phyloP scores from a whole-genome alignment of 2,888 invertebrate species.

The Callyntrura sp. region DNA sequence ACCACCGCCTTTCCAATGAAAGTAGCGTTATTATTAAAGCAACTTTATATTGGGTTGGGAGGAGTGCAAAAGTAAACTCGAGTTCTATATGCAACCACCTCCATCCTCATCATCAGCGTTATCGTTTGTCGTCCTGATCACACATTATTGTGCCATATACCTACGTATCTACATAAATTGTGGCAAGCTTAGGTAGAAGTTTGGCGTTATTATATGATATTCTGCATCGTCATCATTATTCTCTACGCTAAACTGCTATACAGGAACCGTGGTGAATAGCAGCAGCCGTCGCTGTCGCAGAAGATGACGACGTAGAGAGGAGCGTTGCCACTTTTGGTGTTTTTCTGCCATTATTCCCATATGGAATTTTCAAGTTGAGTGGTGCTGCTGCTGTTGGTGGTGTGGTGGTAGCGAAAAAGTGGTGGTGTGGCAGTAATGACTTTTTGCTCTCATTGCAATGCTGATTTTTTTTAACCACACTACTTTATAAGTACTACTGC shows the following conservation, averaged over 20 bases:
- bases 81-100: background rate
- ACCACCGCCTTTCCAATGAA: background rate
- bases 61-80: too few relatives aligned
- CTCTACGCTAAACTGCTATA: background rate
- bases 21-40: too few relatives aligned
- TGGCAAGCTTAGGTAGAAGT: background rate
- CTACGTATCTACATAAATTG: too few relatives aligned
- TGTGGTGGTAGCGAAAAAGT: background rate
- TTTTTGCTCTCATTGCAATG: conserved; percentile 5
- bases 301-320: background rate
- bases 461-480: conserved; percentile 11
- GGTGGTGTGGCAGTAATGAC: conserved; percentile 36
- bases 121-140: background rate
- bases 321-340: conserved; percentile 20
- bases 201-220: background rate
- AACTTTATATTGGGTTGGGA: too few relatives aligned
- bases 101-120: background rate
- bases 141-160: background rate
- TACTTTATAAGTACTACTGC: background rate
- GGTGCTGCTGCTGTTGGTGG: background rate
- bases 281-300: background rate
- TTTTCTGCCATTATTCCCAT: conserved; percentile 19
- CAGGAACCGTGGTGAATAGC: background rate
- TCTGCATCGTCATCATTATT: background rate
- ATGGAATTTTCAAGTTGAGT: conserved; percentile 45